phyloP scores from a whole-genome alignment of 2,113 vertebrate genomes.

The Suricata suricatta region DNA sequence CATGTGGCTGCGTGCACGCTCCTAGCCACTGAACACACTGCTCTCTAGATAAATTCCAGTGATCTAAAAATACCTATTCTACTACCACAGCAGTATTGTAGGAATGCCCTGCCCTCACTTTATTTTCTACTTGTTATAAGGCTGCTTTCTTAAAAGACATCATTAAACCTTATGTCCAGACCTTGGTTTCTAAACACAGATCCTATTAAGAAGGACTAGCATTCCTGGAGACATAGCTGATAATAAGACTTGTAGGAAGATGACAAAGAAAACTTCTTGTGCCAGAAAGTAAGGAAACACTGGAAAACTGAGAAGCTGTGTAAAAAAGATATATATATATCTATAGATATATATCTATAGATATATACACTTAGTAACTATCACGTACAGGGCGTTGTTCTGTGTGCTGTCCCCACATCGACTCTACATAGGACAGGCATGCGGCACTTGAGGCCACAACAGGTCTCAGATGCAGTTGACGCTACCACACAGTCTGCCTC shows the following conservation, averaged over 20 bases:
- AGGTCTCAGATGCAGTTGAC: not conserved
- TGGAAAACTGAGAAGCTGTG: not conserved
- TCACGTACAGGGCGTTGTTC: not conserved
- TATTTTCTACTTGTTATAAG: not conserved
- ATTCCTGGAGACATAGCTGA: not conserved
- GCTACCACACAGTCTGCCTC: no score
- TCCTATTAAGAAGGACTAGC: not conserved
- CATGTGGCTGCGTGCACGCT: fast-evolving
- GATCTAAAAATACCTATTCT: not conserved
- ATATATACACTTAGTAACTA: not conserved
- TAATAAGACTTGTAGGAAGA: not conserved
- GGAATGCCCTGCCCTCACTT: not conserved
- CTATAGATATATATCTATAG: no score
- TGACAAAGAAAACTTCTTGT: not conserved
- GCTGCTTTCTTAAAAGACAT: not conserved
- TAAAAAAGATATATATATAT: not conserved
- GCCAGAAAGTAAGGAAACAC: not conserved
- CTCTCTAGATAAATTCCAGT: not conserved
- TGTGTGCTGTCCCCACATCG: not conserved
- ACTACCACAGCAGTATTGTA: not conserved
- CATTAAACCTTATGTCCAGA: not conserved
- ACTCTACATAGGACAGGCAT: not conserved
- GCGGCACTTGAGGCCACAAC: no score
- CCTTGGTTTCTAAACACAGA: not conserved
- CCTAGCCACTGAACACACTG: not conserved